phyloP scores from a whole-genome alignment of 2,113 vertebrate species.

The Stictonetta naevosa region DNA sequence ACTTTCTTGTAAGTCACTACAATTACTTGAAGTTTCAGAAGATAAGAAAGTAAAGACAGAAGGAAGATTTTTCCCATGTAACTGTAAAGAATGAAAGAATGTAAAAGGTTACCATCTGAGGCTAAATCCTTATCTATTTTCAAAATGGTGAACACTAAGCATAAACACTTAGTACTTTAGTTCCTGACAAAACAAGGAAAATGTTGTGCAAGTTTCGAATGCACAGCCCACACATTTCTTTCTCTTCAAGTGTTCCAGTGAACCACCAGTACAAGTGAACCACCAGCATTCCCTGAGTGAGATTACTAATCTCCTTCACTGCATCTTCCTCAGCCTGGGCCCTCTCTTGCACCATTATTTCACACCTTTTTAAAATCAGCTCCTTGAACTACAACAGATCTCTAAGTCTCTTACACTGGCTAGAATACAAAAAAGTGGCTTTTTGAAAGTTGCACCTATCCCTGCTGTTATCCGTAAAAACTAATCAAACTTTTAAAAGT shows the following conservation, averaged over 20 bases:
- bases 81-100: neutral
- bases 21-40: neutral
- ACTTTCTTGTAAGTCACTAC: neutral
- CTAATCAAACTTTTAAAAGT: neutral
- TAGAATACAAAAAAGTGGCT: neutral
- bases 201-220: neutral
- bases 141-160: neutral
- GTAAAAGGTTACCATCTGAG: neutral
- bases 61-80: neutral
- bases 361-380: neutral
- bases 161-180: neutral
- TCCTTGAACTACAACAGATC: neutral
- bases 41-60: neutral
- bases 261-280: neutral
- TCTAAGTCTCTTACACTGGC: neutral
- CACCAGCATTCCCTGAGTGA: neutral
- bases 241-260: neutral
- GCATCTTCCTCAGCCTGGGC: neutral
- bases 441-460: constrained; percentile 30
- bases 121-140: neutral
- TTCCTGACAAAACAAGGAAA: neutral
- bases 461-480: neutral
- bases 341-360: constrained; percentile 8
- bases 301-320: neutral
- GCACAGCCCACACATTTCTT: neutral